Conservation (phyloP, 1,140 invertebrate genomes). For the Procambarus clarkii region DNA sequence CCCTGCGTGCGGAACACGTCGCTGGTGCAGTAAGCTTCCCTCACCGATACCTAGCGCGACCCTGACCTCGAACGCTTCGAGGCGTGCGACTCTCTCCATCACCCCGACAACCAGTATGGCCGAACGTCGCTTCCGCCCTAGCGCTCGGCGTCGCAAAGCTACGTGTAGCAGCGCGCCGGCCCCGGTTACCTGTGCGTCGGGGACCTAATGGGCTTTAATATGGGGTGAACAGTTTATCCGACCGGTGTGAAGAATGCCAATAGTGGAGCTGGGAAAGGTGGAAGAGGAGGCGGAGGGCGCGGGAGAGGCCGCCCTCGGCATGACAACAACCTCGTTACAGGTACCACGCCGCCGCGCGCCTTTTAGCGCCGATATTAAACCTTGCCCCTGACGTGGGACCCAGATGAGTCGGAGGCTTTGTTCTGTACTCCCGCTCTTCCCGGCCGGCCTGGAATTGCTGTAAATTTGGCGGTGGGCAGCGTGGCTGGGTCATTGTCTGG, state of each 20-base stretch:
- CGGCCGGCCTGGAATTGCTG: background rate
- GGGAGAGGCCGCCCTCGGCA: slow-evolving; percentile 6
- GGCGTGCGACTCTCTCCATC: slow-evolving; percentile 5
- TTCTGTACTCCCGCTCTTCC: background rate
- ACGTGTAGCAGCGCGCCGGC: slow-evolving; percentile 24
- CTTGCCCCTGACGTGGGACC: background rate
- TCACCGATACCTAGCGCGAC: slow-evolving; percentile 1
- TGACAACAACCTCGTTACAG: slow-evolving; percentile 30
- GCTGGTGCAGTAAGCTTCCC: background rate
- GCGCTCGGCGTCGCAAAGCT: slow-evolving; percentile 16
- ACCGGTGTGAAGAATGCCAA: slow-evolving; percentile 27
- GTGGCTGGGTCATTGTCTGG: background rate
- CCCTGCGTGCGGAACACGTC: background rate
- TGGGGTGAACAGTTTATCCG: slow-evolving; percentile 35
- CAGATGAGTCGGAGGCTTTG: slow-evolving; percentile 43
- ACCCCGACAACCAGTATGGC: slow-evolving; percentile 10
- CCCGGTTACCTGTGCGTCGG: slow-evolving; percentile 10
- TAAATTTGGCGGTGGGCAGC: background rate
- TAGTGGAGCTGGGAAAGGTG: slow-evolving; percentile 15
- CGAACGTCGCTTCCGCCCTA: slow-evolving; percentile 15
- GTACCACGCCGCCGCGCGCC: slow-evolving; percentile 4
- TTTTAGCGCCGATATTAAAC: slow-evolving; percentile 29
- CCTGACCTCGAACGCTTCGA: background rate
- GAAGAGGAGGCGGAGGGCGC: background rate
- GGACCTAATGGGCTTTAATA: slow-evolving; percentile 36